phyloP scores from a whole-genome alignment of 2,888 invertebrate genomes.

The Prosopocoilus inquinatus region DNA sequence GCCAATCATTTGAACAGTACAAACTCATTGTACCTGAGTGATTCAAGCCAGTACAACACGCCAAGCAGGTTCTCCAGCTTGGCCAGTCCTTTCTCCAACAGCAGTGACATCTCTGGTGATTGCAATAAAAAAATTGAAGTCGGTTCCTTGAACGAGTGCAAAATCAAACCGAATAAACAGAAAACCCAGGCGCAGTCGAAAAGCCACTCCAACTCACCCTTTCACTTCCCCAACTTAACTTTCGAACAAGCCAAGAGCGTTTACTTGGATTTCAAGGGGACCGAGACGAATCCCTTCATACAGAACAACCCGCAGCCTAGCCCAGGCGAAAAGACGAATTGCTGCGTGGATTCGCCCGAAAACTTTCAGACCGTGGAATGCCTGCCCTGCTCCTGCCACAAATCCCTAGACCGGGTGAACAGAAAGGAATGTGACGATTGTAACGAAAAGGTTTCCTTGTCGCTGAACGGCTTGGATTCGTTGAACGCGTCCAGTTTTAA shows the following conservation, averaged over 20 bases:
- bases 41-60: slow-evolving; percentile 14
- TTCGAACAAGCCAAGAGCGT: background rate
- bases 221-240: background rate
- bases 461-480: slow-evolving; percentile 18
- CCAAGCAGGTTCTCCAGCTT: slow-evolving; percentile 14
- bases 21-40: too few species aligned
- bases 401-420: background rate
- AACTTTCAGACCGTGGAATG: background rate
- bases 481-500: slow-evolving; percentile 15
- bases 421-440: too few species aligned
- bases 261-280: background rate
- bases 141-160: slow-evolving; percentile 3
- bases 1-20: too few species aligned
- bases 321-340: background rate
- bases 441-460: slow-evolving; percentile 7
- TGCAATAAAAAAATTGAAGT: slow-evolving; percentile 3
- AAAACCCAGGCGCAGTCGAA: slow-evolving; percentile 11
- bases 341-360: background rate
- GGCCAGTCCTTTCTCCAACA: slow-evolving; percentile 13
- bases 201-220: slow-evolving; percentile 16
- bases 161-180: background rate
- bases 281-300: slow-evolving; percentile 5
- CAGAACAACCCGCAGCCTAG: background rate
- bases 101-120: slow-evolving; percentile 12
- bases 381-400: too few species aligned